These are phyloP conservation scores for Hirundichthys speculiger DNA, from an alignment of 2,113 vertebrate species.

Conservation along the genomic window DNA sequence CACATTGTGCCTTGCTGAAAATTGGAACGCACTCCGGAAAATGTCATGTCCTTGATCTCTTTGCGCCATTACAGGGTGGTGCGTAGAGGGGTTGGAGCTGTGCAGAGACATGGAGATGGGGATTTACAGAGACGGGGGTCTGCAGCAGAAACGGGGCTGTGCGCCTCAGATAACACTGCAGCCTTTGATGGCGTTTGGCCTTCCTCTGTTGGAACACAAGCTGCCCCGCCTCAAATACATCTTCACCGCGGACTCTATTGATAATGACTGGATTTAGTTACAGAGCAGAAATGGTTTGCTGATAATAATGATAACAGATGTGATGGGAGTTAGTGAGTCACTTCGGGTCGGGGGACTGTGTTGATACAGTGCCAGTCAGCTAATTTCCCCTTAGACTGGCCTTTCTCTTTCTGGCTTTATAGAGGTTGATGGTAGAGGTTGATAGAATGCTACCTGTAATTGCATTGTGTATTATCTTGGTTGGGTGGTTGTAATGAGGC, in stretches of 20 bases:
- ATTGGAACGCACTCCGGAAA: conserved; percentile 59
- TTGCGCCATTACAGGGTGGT: conserved; percentile 49
- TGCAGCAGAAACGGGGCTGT: conserved; percentile 60
- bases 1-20: conserved; percentile 51
- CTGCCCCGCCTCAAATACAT: conserved; percentile 56
- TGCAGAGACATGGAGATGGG: conserved; percentile 36
- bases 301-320: conserved; percentile 75
- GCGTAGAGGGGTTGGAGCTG: conserved; percentile 38
- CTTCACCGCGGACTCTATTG: conserved; percentile 57
- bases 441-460: conserved; percentile 69
- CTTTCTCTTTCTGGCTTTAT: conserved; percentile 31
- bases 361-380: conserved; percentile 46
- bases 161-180: conserved; percentile 70
- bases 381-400: conserved; percentile 56
- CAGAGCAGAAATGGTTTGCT: conserved; percentile 56
- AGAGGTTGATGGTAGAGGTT: conserved; percentile 49
- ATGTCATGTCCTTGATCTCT: conserved; percentile 78
- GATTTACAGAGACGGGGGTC: conserved; percentile 60
- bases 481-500: conserved; percentile 42
- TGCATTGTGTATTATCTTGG: conserved; percentile 50
- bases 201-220: conserved; percentile 45
- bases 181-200: conserved; percentile 72
- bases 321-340: conserved; percentile 62
- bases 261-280: conserved; percentile 76
- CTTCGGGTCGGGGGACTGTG: conserved; percentile 50